Conservation (phyloP, 1,140 invertebrate genomes). For the Acromyrmex charruanus region DNA sequence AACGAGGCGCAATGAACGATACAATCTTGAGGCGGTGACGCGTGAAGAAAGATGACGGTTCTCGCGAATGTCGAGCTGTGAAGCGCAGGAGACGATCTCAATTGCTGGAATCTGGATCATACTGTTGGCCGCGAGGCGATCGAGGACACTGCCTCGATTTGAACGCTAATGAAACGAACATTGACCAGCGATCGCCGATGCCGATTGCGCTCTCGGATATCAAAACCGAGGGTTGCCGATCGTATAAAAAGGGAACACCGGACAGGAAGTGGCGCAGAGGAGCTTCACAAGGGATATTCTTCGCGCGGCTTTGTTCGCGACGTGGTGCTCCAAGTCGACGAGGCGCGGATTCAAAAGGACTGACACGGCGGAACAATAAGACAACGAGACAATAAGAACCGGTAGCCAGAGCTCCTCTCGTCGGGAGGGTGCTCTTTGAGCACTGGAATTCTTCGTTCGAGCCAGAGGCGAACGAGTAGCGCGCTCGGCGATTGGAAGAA, state of each 20-base stretch:
- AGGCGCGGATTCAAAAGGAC: conserved; percentile 60
- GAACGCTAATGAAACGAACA: conserved; percentile 18
- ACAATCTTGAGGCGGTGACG: neutral
- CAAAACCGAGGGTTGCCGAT: conserved; percentile 15
- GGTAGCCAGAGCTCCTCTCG: conserved; percentile 73
- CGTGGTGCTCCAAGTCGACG: conserved; percentile 56
- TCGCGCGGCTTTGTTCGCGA: conserved; percentile 51
- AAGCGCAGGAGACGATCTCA: conserved; percentile 28
- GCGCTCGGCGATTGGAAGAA: conserved; percentile 22
- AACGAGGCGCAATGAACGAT: conserved; percentile 2
- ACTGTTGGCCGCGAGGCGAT: conserved; percentile 1
- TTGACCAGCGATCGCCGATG: conserved; percentile 25
- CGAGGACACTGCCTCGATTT: conserved; percentile 28
- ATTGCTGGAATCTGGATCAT: conserved; percentile 58
- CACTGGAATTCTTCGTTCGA: conserved; percentile 36
- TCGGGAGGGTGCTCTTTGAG: conserved; percentile 64
- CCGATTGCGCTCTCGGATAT: neutral
- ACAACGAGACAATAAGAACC: conserved; percentile 73
- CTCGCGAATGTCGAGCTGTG: neutral
- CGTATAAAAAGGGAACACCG: conserved; percentile 20
- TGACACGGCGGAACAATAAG: conserved; percentile 72
- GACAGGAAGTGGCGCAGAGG: conserved; percentile 60
- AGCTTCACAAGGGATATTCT: conserved; percentile 59
- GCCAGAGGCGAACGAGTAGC: conserved; percentile 5
- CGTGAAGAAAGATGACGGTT: conserved; percentile 13